These are phyloP conservation scores for Isurus oxyrinchus DNA, from an alignment of 2,113 vertebrate species.

Conservation along the genomic window DNA sequence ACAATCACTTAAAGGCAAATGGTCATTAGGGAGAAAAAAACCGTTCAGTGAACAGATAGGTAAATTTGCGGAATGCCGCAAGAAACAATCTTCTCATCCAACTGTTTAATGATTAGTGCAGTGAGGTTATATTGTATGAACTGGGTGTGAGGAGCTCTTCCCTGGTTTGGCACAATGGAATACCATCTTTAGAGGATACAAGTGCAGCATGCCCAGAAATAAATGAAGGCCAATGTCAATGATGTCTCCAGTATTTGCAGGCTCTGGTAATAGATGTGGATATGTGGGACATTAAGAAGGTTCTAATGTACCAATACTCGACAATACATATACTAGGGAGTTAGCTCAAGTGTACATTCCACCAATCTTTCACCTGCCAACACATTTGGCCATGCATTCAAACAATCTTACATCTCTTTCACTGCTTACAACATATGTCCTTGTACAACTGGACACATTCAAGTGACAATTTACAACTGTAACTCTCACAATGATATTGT, in stretches of 20 bases:
- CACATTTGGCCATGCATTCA: background rate
- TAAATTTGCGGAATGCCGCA: background rate
- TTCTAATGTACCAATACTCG: background rate
- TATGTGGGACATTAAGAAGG: background rate
- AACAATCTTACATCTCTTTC: background rate
- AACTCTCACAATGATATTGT: background rate
- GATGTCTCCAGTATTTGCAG: background rate
- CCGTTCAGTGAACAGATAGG: background rate
- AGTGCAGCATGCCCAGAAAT: background rate
- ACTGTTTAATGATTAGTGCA: background rate
- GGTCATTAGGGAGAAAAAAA: background rate
- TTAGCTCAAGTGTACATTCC: background rate
- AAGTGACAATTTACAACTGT: background rate
- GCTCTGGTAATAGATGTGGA: background rate
- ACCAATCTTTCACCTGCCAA: background rate
- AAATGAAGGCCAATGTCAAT: background rate
- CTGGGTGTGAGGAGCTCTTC: background rate
- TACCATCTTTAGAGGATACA: background rate
- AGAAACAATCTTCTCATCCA: background rate
- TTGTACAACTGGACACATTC: background rate
- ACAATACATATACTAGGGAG: background rate
- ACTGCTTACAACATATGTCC: background rate
- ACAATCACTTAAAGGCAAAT: background rate
- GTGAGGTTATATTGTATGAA: background rate
- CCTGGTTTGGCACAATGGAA: background rate